Evolutionary conservation across 1,140 invertebrate species (phyloP), one percentile per base, ranked within the genome.

Genomic region (Papilio machaon): DNA sequence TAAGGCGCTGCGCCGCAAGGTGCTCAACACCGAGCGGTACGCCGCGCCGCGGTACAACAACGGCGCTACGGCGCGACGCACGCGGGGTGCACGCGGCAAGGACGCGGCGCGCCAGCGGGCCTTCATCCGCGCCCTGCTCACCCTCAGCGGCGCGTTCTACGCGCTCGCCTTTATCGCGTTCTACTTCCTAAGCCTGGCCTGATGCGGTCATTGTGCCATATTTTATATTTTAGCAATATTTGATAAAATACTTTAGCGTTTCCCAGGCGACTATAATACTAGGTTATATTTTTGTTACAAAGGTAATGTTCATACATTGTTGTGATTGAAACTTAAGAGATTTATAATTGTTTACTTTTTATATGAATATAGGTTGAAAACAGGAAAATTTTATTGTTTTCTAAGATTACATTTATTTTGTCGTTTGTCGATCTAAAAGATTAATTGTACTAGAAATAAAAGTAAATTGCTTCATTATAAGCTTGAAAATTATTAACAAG

Each of bases 161-260:
- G 87, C 87, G 73, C 80, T 90, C 67, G 86, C 91, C 60, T 85
- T 92, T 74, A 84, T 92, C 84, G 82, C 91, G 10, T 93, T 92
- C 85, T 93, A 92, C 83, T 91, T 93, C 83, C 86, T 93, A 67
- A 90, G 91, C 82, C 85, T 92, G 43, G 85, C 88, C 47, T 92
- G 85, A 89, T 9, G 17, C 30, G 49, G 30, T 8, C 49, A 10
- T 73, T 47, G 82, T 83, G 82, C 82, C 82, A 83, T 83, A 80
- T 73, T 77, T 30, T 70, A 64, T 70, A 30, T 35, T 70, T 70
- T 70, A 70, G 64, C 30, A 35, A 70, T 70, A 70, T 35, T 70
- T 70, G 35, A 70, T 70, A 4, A 35, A 67, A 38, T 64, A 64
- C 60, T 64, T 19, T 64, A 64, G 19, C 10, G 23, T 19, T 64